Evolutionary conservation across 2,797 vertebrate genomes (phyloP).

Genomic region (Pygocentrus nattereri): DNA sequence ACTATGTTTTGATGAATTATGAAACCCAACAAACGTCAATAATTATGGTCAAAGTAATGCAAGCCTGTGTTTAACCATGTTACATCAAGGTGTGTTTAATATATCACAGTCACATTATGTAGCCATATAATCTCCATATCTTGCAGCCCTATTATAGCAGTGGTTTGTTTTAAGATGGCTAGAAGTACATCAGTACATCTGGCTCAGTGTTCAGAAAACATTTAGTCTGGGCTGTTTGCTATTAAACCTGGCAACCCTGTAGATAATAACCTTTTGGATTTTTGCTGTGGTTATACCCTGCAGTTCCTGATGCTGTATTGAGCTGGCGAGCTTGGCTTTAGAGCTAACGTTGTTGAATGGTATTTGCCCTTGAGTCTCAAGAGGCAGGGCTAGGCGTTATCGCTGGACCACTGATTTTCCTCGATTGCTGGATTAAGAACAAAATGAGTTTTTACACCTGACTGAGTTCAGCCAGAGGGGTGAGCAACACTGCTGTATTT

Average conservation of each 20-base stretch:
- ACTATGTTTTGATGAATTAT: too few species aligned
- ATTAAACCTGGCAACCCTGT: constrained; percentile 19
- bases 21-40: neutral
- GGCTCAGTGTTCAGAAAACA: constrained; percentile 27
- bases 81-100: neutral
- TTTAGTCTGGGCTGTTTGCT: constrained; percentile 37
- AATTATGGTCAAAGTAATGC: neutral
- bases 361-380: constrained; percentile 15
- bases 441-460: constrained; percentile 38
- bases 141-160: neutral
- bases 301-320: constrained; percentile 16
- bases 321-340: constrained; percentile 15
- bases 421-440: constrained; percentile 26
- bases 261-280: constrained; percentile 37
- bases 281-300: constrained; percentile 23
- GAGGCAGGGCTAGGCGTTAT: constrained; percentile 20
- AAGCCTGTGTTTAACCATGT: neutral
- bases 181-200: constrained; percentile 16
- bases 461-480: constrained; percentile 8
- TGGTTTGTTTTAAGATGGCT: constrained; percentile 19
- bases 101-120: neutral
- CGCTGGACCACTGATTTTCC: constrained; percentile 32
- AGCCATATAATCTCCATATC: neutral
- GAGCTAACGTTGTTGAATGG: constrained; percentile 29
- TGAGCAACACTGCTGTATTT: neutral